Evolutionary conservation across 2,113 vertebrate genomes (phyloP), one percentile per base, ranked within the genome.

Genomic region (Formicarius rufipectus): DNA sequence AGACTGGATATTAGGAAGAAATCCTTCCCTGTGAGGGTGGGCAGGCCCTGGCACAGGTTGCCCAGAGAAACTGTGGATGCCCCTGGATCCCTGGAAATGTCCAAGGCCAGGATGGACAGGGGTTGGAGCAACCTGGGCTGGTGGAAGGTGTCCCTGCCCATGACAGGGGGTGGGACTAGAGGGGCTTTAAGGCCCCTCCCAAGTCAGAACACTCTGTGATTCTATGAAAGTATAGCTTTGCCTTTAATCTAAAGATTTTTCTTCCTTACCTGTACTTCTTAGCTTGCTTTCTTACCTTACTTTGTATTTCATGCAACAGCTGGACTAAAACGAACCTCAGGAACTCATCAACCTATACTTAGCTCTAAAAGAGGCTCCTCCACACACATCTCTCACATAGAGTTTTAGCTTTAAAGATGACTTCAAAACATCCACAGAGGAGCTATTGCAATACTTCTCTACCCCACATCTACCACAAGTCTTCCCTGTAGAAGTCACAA

Each of bases 131-230:
- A 2, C 25, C 31, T 73, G 85, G 50, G 35, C 35, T 0, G 3
- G 31, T 64, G 25, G 58, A 0, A 66, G 31, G 5, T 44, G 37
- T 20, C 59, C 59, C 68, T 81, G 27, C 12, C 6, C 44, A 24
- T 33, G 44, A 31, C 35, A 66, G 37, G 21, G 39, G 4, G 21
- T 49, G 22, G 58, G 0, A 37, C 2, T 35, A 31, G 5, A 3
- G 73, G 35, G 17, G 0, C 25, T 66, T 0, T 10, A 13, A 50
- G 31, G 14, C 5, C 9, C 9, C 35, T 42, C 58, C 31, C 25
- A 42, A 50, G 8, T 21, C 25, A 12, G 42, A 58, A 22, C 9
- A 44, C 58, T 81, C 18, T 28, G 6, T 59, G 9, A 28, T 20
- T 42, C 37, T 31, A 31, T 31, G 39, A 42, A 64, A 62, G 20